Percentiles rank a stretch among this genome's conserved stretches.
Evolutionary conservation across 2,888 invertebrate genomes (phyloP).

Genomic region (Eremobia ochroleuca): DNA sequence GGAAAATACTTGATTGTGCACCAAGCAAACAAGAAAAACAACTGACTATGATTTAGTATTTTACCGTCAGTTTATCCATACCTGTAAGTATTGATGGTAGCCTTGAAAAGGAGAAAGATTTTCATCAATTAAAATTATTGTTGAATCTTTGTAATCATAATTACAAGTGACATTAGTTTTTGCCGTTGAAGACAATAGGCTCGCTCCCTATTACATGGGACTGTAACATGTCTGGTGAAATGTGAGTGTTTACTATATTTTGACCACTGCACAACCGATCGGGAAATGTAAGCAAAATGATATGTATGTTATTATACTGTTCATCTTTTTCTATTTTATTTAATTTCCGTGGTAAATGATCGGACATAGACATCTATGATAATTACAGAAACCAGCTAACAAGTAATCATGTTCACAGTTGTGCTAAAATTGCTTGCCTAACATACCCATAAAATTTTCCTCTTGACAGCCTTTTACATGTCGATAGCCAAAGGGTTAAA

Average conservation of each 20-base stretch:
- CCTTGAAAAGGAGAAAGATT: not conserved
- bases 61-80: not conserved
- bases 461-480: constrained; percentile 9
- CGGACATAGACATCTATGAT: not conserved
- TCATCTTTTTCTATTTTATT: not conserved
- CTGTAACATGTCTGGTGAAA: not conserved
- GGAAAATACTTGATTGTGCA: constrained; percentile 3
- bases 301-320: not conserved
- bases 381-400: not conserved
- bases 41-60: not conserved
- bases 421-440: not conserved
- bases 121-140: not conserved
- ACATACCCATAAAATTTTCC: not conserved
- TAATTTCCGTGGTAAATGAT: not conserved
- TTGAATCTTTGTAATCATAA: not conserved
- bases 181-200: not conserved
- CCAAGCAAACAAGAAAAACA: constrained; percentile 3
- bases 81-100: not conserved
- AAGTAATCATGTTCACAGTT: not conserved
- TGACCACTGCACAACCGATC: not conserved
- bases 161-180: not conserved
- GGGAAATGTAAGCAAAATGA: not conserved
- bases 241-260: not conserved
- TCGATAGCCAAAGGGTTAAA: constrained; percentile 29
- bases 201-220: not conserved